Evolutionary conservation across 1,140 invertebrate species (phyloP).

Genomic region (Pseudomyrmex pallidus): DNA sequence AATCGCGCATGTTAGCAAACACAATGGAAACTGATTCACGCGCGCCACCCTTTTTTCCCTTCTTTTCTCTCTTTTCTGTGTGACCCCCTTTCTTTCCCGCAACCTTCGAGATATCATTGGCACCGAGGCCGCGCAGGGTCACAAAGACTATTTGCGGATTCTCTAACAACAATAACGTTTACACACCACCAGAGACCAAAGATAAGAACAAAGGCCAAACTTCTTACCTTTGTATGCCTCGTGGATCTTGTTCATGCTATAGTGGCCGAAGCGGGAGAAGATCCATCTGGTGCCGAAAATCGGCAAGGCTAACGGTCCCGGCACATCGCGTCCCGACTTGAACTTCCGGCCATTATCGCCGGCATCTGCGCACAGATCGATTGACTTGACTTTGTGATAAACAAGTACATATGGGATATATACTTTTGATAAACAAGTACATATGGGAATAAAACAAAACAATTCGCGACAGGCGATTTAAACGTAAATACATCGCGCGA

Average conservation of each 20-base stretch:
- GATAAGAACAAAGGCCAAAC: slow-evolving; percentile 44
- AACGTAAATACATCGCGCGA: too few relatives aligned
- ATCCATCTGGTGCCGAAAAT: slow-evolving; percentile 93
- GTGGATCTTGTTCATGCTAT: slow-evolving; percentile 91
- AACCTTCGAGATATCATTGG: slow-evolving; percentile 32
- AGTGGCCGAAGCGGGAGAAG: slow-evolving; percentile 88
- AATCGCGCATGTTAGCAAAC: slow-evolving; percentile 6
- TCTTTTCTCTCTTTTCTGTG: too few relatives aligned
- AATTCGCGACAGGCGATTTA: too few relatives aligned
- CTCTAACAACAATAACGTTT: background rate
- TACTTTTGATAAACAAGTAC: too few relatives aligned
- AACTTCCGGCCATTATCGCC: slow-evolving; percentile 50
- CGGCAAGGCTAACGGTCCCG: slow-evolving; percentile 91
- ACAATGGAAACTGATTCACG: slow-evolving; percentile 6
- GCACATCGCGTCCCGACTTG: slow-evolving; percentile 84
- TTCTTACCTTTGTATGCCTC: slow-evolving; percentile 91
- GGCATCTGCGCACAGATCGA: slow-evolving; percentile 1
- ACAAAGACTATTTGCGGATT: background rate
- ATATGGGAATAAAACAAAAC: background rate
- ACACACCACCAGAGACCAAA: background rate
- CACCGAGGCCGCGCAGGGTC: background rate
- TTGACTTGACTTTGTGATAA: background rate
- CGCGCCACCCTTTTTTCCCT: background rate
- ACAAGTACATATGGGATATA: background rate
- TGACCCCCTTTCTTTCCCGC: background rate